Base-by-base conservation (phyloP, 1,140 invertebrate genomes). In the Ceratina australensis region DNA sequence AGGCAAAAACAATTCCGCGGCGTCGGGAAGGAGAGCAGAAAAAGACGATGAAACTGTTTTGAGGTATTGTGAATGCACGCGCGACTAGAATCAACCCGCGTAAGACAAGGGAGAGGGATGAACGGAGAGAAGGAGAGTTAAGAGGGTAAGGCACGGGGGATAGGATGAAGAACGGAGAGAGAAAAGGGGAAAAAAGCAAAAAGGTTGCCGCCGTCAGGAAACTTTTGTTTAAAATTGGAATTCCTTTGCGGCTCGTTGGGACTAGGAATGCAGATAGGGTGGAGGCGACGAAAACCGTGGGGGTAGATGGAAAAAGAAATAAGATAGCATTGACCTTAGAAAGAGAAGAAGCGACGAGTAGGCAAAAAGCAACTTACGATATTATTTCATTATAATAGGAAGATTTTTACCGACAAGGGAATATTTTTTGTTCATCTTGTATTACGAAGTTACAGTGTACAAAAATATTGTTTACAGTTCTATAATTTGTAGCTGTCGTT, bases 211-310 rank as follows among this genome's bases (percentile, higher is more conserved):
- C 80, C 87, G 88, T 87, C 84, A 88, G 85, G 88, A 89, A 89
- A 89, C 88, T 89, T 89, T 89, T 89, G 88, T 89, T 89, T 89
- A 88, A 89, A 89, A 89, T 89, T 89, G 88, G 87, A 89, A 89
- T 89, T 89, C 88, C 88, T 89, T 89, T 89, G 87, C 86, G 88
- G 88, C 88, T 89, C 87, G 88, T 89, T 89, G 87, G 74, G 82
- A 86, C 86, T 87, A 86, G 88, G 88, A 89, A 89, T 89, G 88
- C 88, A 89, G 88, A 89, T 89, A 82, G 88, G 83, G 81, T 54
- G 87, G 69, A 83, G 82, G 79, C 86, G 87, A 88, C 87, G 83
- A 87, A 87, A 86, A 87, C 82, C 84, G 63, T 80, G 79, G 83
- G 76, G 54, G 64, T 47, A 49, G 72, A 33, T 67, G 18, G 20